phyloP scores from a whole-genome alignment of 2,113 vertebrate genomes.

The Varanus salvator region DNA sequence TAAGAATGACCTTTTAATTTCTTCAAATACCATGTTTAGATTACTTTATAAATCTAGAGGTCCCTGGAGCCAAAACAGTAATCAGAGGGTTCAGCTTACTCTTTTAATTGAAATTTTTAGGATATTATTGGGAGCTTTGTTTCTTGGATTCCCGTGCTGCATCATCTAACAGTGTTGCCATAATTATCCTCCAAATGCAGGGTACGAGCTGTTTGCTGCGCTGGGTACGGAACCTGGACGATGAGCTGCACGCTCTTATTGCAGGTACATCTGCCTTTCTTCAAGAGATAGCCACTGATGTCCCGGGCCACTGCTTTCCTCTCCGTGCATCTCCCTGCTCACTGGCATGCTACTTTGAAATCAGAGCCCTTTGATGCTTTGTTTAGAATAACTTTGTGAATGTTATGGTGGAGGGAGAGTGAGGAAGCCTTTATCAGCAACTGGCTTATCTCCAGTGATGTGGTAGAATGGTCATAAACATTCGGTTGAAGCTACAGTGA shows the following conservation, averaged over 20 bases:
- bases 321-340: background rate
- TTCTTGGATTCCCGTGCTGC: background rate
- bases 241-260: slow-evolving; percentile 95
- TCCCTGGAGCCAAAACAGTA: background rate
- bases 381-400: background rate
- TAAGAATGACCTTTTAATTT: background rate
- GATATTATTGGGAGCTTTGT: background rate
- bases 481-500: background rate
- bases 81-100: background rate
- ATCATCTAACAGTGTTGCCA: background rate
- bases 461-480: background rate
- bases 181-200: slow-evolving; percentile 72
- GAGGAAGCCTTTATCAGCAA: background rate
- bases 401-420: background rate
- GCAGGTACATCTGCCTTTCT: slow-evolving; percentile 82
- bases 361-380: background rate
- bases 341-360: background rate
- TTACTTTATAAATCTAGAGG: background rate
- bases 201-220: slow-evolving; percentile 96
- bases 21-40: background rate
- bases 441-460: background rate
- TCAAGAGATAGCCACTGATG: background rate
- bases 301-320: background rate
- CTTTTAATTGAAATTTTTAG: slow-evolving; percentile 1
- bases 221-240: slow-evolving; percentile 94